Conservation (phyloP, 2,888 invertebrate species). For the Euplagia quadripunctaria region DNA sequence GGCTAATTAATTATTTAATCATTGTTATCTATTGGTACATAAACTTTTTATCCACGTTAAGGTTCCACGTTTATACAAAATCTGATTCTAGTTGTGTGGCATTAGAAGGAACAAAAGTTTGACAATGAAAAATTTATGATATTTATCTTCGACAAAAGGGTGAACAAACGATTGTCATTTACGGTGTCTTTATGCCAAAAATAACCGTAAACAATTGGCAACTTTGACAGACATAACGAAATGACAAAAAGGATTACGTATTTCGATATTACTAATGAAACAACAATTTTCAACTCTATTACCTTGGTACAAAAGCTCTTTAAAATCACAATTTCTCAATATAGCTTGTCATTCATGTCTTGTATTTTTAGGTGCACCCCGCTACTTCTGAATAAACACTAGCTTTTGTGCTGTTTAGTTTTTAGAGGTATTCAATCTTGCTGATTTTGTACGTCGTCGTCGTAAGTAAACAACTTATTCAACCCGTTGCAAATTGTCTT, state of each 20-base stretch:
- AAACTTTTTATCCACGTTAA: background rate
- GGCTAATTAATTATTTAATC: background rate
- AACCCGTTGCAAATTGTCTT: conserved; percentile 68
- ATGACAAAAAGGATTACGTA: conserved; percentile 82
- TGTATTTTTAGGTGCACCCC: conserved; percentile 77
- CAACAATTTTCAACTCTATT: conserved; percentile 56
- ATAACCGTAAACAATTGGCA: conserved; percentile 80
- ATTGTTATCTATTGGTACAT: background rate
- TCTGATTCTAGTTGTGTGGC: conserved; percentile 70
- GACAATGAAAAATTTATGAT: conserved; percentile 76
- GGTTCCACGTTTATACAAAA: conserved; percentile 45
- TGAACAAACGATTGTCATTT: conserved; percentile 80
- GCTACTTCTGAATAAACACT: conserved; percentile 76
- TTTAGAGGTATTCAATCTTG: conserved; percentile 63
- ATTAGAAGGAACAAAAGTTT: conserved; percentile 70
- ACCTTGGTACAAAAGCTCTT: conserved; percentile 28
- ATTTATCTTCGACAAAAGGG: conserved; percentile 76
- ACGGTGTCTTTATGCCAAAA: conserved; percentile 74
- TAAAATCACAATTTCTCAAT: conserved; percentile 29
- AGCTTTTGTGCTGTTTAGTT: conserved; percentile 58
- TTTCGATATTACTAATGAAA: conserved; percentile 24
- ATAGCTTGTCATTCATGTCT: conserved; percentile 49
- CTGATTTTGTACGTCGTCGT: conserved; percentile 67
- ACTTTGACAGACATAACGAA: conserved; percentile 80
- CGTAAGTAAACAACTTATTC: conserved; percentile 73